Conservation (phyloP, 2,888 invertebrate species). For the Chrysodeixis includens region DNA sequence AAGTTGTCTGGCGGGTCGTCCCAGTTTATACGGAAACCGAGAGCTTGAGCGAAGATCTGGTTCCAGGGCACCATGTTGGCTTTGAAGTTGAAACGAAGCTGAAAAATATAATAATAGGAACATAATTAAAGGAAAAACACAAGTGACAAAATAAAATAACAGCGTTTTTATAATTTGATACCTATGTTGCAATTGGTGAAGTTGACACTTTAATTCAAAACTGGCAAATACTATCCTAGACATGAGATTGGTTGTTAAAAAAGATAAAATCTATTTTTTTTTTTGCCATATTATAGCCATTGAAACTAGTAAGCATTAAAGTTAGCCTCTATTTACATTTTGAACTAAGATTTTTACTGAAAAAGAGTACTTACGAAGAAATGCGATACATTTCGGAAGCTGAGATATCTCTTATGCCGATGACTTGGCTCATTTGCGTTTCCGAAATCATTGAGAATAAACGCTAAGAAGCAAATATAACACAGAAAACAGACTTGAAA, state of each 20-base stretch:
- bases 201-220: too few species aligned
- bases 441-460: slow-evolving; percentile 67
- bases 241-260: too few species aligned
- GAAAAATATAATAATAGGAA: slow-evolving; percentile 48
- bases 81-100: slow-evolving; percentile 93
- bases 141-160: too few species aligned
- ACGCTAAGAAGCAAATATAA: slow-evolving; percentile 70
- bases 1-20: slow-evolving; percentile 89
- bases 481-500: slow-evolving; percentile 67
- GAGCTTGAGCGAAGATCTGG: slow-evolving; percentile 91
- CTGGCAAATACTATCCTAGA: too few species aligned
- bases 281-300: too few species aligned
- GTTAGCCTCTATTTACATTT: not conserved
- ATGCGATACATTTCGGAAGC: slow-evolving; percentile 75
- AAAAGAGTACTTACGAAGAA: slow-evolving; percentile 79
- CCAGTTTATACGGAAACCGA: slow-evolving; percentile 93
- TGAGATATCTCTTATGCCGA: slow-evolving; percentile 71
- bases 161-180: too few species aligned
- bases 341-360: not conserved
- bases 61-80: slow-evolving; percentile 91
- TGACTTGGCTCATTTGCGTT: slow-evolving; percentile 66
- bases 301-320: too few species aligned
- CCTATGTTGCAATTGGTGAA: too few species aligned
- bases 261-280: too few species aligned
- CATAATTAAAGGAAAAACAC: too few species aligned